Percentiles rank a stretch among this genome's conserved stretches.
Conservation (phyloP, 30 jellyfish, hydroid and myxozoan genomes). For the Morbakka virulenta region DNA sequence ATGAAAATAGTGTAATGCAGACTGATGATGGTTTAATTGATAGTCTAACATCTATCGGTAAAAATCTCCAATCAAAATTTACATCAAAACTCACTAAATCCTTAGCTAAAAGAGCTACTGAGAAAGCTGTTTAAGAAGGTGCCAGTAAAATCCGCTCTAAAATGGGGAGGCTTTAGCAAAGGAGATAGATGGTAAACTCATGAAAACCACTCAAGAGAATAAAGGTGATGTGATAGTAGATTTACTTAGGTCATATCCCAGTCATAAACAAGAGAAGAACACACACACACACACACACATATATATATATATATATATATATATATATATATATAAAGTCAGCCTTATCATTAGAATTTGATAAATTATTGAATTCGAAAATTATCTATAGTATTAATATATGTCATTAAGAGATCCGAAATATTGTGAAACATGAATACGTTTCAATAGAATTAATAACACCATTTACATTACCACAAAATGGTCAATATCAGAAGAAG, state of each 20-base stretch:
- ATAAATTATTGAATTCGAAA: neutral
- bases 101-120: neutral
- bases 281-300: too few relatives aligned
- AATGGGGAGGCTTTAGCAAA: neutral
- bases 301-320: too few relatives aligned
- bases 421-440: conserved; percentile 7
- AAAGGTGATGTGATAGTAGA: too few relatives aligned
- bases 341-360: neutral
- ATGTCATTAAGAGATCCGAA: neutral
- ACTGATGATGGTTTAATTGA: too few relatives aligned
- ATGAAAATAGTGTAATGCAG: neutral
- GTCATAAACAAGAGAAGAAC: neutral
- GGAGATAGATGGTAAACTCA: neutral
- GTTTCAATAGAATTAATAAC: neutral
- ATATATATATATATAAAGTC: too few relatives aligned
- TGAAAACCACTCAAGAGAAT: neutral
- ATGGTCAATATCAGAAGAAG: neutral
- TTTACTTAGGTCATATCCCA: neutral
- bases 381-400: neutral
- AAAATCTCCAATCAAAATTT: conserved; percentile 4
- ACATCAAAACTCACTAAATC: conserved; percentile 5
- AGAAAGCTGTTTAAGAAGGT: neutral
- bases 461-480: neutral
- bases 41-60: conserved; percentile 5
- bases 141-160: neutral